Conservation (phyloP, 1,140 invertebrate species). For the Euglossa dilemma region DNA sequence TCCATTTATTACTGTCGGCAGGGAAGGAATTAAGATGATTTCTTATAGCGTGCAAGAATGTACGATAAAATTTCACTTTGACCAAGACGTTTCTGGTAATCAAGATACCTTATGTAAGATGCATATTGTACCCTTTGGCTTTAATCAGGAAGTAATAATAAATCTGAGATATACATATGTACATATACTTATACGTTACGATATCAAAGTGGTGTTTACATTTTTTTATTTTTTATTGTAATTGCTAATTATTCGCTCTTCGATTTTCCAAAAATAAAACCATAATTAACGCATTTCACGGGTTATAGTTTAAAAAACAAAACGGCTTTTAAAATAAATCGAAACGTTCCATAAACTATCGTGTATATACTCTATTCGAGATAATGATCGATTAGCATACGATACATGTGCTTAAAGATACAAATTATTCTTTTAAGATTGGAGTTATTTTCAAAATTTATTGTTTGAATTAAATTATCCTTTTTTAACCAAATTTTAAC, state of each 20-base stretch:
- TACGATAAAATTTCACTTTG: slow-evolving; percentile 2
- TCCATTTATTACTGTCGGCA: background rate
- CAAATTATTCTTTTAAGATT: too few species aligned
- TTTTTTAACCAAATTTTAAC: too few species aligned
- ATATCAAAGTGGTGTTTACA: background rate
- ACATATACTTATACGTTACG: background rate
- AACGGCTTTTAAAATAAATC: too few species aligned
- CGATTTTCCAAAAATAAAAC: background rate
- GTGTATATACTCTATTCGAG: too few species aligned
- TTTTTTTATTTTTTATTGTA: background rate
- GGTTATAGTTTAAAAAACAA: background rate
- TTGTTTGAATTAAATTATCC: too few species aligned
- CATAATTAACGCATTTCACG: background rate
- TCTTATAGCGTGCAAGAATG: background rate
- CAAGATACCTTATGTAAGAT: slow-evolving; percentile 17
- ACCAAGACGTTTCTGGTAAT: background rate
- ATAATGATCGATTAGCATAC: too few species aligned
- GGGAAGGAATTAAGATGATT: background rate
- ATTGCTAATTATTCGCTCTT: too few species aligned
- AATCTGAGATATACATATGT: background rate
- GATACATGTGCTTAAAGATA: too few species aligned
- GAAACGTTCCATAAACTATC: too few species aligned
- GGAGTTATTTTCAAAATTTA: too few species aligned
- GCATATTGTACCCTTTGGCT: background rate
- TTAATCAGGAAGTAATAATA: slow-evolving; percentile 21